These are phyloP conservation scores for Haliclystus octoradiatus DNA, from an alignment of 30 jellyfish, hydroid and myxozoan species.

Conservation along the genomic window DNA sequence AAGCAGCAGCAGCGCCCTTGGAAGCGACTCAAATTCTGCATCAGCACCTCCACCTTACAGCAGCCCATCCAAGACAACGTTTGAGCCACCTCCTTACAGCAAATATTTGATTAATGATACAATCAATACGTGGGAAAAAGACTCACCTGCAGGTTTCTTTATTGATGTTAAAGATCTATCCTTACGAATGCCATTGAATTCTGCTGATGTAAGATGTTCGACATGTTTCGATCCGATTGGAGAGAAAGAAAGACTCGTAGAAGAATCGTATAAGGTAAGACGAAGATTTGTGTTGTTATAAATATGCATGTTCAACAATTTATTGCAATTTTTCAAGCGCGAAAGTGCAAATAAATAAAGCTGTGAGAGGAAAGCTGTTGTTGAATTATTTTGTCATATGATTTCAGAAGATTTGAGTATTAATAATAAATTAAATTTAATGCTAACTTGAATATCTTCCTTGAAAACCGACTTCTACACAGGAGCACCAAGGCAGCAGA, in stretches of 20 bases:
- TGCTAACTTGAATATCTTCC: no score
- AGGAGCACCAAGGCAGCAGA: no score
- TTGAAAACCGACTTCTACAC: no score
- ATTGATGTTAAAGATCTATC: not conserved
- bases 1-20: not conserved
- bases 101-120: conserved; percentile 31
- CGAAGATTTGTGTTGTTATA: not conserved
- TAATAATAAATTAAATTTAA: no score
- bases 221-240: conserved; percentile 62
- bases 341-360: not conserved
- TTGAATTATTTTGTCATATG: not conserved
- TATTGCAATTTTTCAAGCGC: not conserved
- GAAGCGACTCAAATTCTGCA: conserved; percentile 1
- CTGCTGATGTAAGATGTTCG: conserved; percentile 38
- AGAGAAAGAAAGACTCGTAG: conserved; percentile 18
- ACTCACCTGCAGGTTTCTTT: conserved; percentile 33
- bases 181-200: conserved; percentile 7
- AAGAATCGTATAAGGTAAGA: not conserved
- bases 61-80: conserved; percentile 15
- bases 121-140: conserved; percentile 62
- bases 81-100: conserved; percentile 65
- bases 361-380: not conserved
- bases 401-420: no score
- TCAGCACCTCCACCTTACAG: conserved; percentile 62
- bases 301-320: not conserved